A percentile compares a stretch with the other conserved stretches of the same genome.
phyloP scores from a whole-genome alignment of 2,113 vertebrate species.

The Zosterops borbonicus region DNA sequence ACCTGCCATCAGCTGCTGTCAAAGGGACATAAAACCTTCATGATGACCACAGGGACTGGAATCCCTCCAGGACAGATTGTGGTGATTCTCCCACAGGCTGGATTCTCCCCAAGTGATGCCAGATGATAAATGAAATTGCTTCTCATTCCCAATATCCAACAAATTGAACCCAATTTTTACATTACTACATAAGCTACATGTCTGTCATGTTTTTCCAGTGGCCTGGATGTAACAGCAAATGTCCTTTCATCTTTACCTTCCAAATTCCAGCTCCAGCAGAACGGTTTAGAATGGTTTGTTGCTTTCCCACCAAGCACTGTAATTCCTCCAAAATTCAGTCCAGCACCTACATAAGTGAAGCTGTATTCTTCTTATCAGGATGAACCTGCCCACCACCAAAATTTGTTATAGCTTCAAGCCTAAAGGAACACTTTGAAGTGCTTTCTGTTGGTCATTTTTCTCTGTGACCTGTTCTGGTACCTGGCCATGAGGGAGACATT shows the following conservation, averaged over 20 bases:
- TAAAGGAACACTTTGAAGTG: not conserved
- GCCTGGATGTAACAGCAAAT: not conserved
- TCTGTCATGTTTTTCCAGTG: not conserved
- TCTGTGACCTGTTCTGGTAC: not conserved
- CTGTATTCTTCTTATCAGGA: not conserved
- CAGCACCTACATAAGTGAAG: not conserved
- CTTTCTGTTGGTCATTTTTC: not conserved
- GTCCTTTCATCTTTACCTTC: not conserved
- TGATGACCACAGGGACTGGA: not conserved
- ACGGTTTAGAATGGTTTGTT: accelerated
- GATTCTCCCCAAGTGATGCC: not conserved
- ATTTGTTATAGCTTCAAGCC: not conserved
- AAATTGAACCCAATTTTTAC: not conserved
- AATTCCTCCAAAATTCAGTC: not conserved
- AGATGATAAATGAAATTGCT: not conserved
- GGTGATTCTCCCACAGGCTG: not conserved
- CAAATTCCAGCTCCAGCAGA: not conserved
- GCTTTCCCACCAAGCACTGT: not conserved
- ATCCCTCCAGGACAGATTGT: not conserved
- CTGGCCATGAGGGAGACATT: not conserved
- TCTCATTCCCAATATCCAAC: not conserved
- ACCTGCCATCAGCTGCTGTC: not conserved
- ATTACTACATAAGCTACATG: accelerated
- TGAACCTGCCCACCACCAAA: not conserved
- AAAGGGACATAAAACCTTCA: not conserved